phyloP scores from a whole-genome alignment of 2,797 vertebrate genomes.

The Rachycentron canadum region DNA sequence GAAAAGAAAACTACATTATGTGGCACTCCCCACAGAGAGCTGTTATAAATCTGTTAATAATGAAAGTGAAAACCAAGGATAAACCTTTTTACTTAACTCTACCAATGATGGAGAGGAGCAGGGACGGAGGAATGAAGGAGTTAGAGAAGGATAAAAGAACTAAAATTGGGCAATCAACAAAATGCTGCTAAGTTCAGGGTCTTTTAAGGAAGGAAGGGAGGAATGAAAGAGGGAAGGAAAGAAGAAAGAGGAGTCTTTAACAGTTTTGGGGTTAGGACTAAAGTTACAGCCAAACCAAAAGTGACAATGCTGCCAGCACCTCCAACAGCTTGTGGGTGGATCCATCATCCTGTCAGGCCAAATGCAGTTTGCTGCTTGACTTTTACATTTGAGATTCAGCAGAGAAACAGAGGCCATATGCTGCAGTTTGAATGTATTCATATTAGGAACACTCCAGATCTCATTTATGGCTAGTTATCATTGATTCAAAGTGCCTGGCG shows the following conservation, averaged over 20 bases:
- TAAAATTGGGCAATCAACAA: not conserved
- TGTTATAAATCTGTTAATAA: not conserved
- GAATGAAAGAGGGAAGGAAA: not conserved
- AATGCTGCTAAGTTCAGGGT: not conserved
- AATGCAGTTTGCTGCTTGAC: not conserved
- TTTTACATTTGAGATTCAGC: not conserved
- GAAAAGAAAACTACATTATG: not conserved
- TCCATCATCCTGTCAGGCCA: not conserved
- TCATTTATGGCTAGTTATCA: not conserved
- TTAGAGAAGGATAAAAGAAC: not conserved
- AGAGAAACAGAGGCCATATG: not conserved
- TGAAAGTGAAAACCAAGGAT: not conserved
- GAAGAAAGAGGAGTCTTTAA: not conserved
- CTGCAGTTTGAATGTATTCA: not conserved
- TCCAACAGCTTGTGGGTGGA: not conserved
- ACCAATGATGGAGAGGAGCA: not conserved
- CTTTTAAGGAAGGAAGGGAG: slow-evolving; percentile 8
- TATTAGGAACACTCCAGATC: not conserved
- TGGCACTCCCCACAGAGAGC: not conserved
- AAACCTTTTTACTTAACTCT: not conserved
- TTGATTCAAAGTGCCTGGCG: not conserved
- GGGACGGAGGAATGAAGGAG: not conserved
- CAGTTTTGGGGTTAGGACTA: not conserved
- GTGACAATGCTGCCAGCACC: not conserved
- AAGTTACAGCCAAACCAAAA: slow-evolving; percentile 16